phyloP scores from a whole-genome alignment of 64 coral and sea anemone genomes.

The Trachythela sp. region DNA sequence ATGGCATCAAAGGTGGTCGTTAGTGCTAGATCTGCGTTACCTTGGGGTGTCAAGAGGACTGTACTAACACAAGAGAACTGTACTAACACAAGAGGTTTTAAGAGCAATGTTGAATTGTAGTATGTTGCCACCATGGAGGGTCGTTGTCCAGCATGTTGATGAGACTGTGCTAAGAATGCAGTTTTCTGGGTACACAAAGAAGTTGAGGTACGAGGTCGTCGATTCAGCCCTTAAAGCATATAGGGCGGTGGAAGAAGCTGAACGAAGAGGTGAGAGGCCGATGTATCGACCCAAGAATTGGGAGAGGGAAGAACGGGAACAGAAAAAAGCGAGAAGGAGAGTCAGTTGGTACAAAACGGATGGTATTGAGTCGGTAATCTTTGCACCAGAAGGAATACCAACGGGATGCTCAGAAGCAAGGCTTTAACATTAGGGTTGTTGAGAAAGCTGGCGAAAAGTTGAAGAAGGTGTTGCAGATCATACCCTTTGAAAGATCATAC shows the following conservation, averaged over 20 bases:
- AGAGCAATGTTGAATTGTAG: neutral
- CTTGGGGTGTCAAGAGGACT: neutral
- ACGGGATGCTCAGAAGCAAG: neutral
- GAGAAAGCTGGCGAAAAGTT: neutral
- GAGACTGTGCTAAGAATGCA: neutral
- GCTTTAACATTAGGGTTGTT: neutral
- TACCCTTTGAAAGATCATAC: neutral
- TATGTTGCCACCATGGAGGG: neutral
- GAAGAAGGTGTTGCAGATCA: neutral
- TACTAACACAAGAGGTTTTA: neutral
- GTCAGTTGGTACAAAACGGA: conserved; percentile 21
- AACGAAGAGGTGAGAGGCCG: neutral
- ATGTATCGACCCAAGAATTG: neutral
- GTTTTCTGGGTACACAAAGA: neutral
- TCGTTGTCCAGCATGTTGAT: neutral
- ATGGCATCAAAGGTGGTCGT: neutral
- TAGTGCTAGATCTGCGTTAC: neutral
- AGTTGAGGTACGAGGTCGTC: neutral
- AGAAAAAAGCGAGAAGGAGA: neutral
- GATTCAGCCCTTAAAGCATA: conserved; percentile 19
- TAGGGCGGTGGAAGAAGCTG: conserved; percentile 6
- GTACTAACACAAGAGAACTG: neutral
- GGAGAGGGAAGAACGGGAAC: neutral
- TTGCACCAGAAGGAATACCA: neutral
- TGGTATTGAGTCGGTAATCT: conserved; percentile 8